Evolutionary conservation across 1,140 invertebrate genomes (phyloP).

Genomic region (Cydia strobilella): DNA sequence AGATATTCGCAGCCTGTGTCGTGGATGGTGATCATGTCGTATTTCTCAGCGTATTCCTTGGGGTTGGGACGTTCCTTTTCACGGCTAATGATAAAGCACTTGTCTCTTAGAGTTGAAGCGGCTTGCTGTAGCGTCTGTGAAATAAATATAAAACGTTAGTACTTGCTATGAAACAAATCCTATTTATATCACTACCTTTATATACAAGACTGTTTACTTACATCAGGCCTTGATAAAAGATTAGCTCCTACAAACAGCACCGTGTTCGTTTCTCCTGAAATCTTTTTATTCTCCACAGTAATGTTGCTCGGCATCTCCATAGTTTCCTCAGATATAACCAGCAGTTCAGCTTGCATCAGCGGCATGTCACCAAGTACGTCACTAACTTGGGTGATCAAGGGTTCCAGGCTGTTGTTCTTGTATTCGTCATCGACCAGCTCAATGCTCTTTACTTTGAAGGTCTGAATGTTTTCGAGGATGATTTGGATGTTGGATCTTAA

Average conservation of each 20-base stretch:
- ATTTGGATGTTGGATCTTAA: slow-evolving; percentile 85
- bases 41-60: slow-evolving; percentile 56
- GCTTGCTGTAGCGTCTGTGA: slow-evolving; percentile 69
- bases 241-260: slow-evolving; percentile 81
- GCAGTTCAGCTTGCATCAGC: slow-evolving; percentile 81
- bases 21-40: slow-evolving; percentile 71
- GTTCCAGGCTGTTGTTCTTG: slow-evolving; percentile 64
- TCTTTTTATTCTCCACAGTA: slow-evolving; percentile 82
- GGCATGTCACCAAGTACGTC: slow-evolving; percentile 83
- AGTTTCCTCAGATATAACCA: slow-evolving; percentile 69
- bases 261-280: slow-evolving; percentile 80
- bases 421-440: slow-evolving; percentile 83
- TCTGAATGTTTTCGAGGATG: slow-evolving; percentile 87
- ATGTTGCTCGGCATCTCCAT: slow-evolving; percentile 78
- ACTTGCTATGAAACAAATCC: not conserved
- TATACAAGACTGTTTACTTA: slow-evolving; percentile 42
- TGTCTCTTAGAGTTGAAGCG: slow-evolving; percentile 63
- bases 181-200: too few relatives aligned
- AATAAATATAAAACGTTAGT: slow-evolving; percentile 35
- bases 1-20: slow-evolving; percentile 72
- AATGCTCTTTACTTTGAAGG: slow-evolving; percentile 86
- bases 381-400: slow-evolving; percentile 79
- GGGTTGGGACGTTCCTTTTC: slow-evolving; percentile 67
- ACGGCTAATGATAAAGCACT: slow-evolving; percentile 78
- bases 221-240: slow-evolving; percentile 60